A percentile compares a stretch with the other conserved stretches of the same genome.
Conservation (phyloP, 1,140 invertebrate species). For the Cydia pomonella region DNA sequence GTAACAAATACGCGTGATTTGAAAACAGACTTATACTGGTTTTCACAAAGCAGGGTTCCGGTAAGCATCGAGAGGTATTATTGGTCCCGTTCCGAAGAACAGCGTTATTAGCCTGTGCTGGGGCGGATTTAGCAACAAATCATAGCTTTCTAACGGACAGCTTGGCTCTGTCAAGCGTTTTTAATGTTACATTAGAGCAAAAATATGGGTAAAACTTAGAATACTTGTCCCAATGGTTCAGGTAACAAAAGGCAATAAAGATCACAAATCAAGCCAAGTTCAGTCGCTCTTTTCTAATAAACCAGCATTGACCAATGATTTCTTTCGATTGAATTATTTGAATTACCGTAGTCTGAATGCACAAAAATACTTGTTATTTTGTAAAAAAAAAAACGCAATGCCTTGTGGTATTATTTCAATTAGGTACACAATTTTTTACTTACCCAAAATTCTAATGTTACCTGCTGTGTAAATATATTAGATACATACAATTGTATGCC, state of each 20-base stretch:
- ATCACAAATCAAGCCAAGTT: no score
- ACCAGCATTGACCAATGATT: no score
- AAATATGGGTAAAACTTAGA: background rate
- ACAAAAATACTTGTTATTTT: no score
- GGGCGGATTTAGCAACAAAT: conserved; percentile 16
- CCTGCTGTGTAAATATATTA: background rate
- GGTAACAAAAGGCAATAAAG: no score
- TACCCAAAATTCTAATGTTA: no score
- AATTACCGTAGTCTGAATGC: no score
- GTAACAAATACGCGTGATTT: background rate
- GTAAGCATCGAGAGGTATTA: background rate
- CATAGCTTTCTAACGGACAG: background rate
- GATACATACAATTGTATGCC: background rate
- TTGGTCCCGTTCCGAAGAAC: conserved; percentile 4
- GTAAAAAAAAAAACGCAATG: no score
- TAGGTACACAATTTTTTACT: no score
- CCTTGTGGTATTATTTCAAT: no score
- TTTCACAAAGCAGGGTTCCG: background rate
- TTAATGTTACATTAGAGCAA: background rate
- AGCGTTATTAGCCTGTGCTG: conserved; percentile 3
- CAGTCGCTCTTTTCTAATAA: no score
- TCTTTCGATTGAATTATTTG: no score
- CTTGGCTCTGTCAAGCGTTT: background rate
- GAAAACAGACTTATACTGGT: background rate
- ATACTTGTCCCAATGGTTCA: no score